phyloP scores from a whole-genome alignment of 1,140 invertebrate species.

The Nephila pilipes region DNA sequence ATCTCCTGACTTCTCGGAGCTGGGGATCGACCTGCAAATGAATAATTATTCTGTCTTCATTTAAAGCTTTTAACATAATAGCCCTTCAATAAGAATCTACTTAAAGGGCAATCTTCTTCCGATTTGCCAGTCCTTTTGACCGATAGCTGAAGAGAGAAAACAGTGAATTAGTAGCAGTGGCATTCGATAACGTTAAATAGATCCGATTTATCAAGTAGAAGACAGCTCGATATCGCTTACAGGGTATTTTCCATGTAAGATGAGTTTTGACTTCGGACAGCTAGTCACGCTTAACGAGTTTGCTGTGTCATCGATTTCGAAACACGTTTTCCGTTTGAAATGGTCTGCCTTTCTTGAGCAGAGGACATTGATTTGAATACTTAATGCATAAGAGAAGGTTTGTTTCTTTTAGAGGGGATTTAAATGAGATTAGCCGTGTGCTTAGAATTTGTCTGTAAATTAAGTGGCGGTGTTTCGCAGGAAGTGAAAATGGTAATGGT shows the following conservation, averaged over 20 bases:
- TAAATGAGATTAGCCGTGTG: neutral
- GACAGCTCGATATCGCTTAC: conserved; percentile 53
- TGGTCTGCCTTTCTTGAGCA: neutral
- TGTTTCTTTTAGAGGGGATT: neutral
- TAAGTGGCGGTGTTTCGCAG: neutral
- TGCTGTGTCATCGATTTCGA: conserved; percentile 4
- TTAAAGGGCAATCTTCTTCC: conserved; percentile 49
- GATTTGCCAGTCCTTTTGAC: conserved; percentile 2
- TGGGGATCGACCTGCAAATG: conserved; percentile 68
- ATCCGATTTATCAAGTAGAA: conserved; percentile 53
- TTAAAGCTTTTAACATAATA: conserved; percentile 47
- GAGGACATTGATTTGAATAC: neutral
- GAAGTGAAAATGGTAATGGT: neutral
- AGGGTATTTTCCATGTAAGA: conserved; percentile 30
- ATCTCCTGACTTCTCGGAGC: conserved; percentile 72
- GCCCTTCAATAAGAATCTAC: conserved; percentile 21
- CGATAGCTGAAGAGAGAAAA: conserved; percentile 37
- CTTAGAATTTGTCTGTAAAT: neutral
- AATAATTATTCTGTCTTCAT: conserved; percentile 62
- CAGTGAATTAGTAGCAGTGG: conserved; percentile 40
- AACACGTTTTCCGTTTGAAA: neutral
- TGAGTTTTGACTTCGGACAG: conserved; percentile 15
- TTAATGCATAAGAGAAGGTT: neutral
- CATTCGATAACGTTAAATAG: conserved; percentile 57
- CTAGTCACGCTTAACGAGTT: neutral